phyloP scores from a whole-genome alignment of 2,113 vertebrate genomes.

The Talpa occidentalis region DNA sequence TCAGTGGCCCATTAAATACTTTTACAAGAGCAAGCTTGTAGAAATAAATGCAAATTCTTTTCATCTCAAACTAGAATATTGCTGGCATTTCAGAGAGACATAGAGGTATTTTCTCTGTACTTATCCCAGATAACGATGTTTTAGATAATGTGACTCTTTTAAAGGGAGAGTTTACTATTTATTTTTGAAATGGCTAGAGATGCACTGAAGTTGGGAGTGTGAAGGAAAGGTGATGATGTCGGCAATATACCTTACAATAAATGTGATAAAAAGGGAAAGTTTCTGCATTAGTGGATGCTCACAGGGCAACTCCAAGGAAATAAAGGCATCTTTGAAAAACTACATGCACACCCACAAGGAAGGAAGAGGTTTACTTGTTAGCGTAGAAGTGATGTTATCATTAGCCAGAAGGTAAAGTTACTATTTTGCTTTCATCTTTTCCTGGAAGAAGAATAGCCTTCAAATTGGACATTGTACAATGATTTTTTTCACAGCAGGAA shows the following conservation, averaged over 20 bases:
- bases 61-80: constrained; percentile 19
- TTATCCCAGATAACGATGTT: neutral
- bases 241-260: neutral
- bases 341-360: neutral
- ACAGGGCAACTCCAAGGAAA: neutral
- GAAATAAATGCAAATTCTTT: constrained; percentile 50
- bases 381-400: neutral
- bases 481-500: neutral
- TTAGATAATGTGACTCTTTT: neutral
- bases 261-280: neutral
- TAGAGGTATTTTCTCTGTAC: neutral
- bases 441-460: neutral
- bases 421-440: constrained; percentile 35
- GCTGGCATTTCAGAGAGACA: neutral
- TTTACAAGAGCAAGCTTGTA: constrained; percentile 52
- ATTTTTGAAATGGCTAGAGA: neutral
- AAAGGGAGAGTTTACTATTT: neutral
- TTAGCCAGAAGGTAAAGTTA: constrained; percentile 18
- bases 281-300: neutral
- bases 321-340: constrained; percentile 36
- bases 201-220: neutral
- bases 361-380: neutral
- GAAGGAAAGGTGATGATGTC: neutral
- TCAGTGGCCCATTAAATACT: constrained; percentile 66
- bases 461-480: neutral